These are phyloP conservation scores for Tetramorium simillimum DNA, from an alignment of 1,140 invertebrate genomes.

Conservation along the genomic window DNA sequence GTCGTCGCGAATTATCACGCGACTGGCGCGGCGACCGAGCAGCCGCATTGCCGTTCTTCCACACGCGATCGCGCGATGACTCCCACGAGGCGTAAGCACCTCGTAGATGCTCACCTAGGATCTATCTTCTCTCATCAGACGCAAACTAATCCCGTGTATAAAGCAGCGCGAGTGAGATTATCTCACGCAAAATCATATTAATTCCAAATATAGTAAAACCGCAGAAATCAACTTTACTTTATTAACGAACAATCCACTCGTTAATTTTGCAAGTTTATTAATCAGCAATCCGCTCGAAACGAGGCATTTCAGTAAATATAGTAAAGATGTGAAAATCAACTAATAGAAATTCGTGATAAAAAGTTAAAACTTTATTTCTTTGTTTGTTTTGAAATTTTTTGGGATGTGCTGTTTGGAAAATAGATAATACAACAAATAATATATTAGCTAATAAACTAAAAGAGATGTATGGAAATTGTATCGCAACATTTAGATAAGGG, in stretches of 20 bases:
- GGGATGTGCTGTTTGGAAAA: not conserved
- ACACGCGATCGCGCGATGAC: slow-evolving; percentile 65
- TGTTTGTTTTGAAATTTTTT: not conserved
- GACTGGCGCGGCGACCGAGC: slow-evolving; percentile 59
- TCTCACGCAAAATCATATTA: not conserved
- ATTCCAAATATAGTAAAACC: not conserved
- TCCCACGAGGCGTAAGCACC: slow-evolving; percentile 46
- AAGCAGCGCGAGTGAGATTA: not conserved
- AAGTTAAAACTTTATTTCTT: not conserved
- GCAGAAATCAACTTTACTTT: not conserved
- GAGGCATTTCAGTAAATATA: too few species aligned
- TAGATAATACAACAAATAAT: not conserved
- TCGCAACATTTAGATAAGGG: not conserved
- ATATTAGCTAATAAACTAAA: not conserved
- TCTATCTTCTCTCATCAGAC: not conserved
- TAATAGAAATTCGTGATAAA: not conserved
- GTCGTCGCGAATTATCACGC: slow-evolving; percentile 70
- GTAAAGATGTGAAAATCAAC: not conserved
- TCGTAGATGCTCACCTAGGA: slow-evolving; percentile 38
- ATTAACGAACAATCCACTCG: not conserved
- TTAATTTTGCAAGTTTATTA: not conserved
- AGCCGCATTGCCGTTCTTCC: slow-evolving; percentile 44
- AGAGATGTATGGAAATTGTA: not conserved
- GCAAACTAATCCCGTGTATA: not conserved
- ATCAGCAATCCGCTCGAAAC: not conserved